phyloP scores from a whole-genome alignment of 2,113 vertebrate genomes.

The Aleadryas rufinucha region DNA sequence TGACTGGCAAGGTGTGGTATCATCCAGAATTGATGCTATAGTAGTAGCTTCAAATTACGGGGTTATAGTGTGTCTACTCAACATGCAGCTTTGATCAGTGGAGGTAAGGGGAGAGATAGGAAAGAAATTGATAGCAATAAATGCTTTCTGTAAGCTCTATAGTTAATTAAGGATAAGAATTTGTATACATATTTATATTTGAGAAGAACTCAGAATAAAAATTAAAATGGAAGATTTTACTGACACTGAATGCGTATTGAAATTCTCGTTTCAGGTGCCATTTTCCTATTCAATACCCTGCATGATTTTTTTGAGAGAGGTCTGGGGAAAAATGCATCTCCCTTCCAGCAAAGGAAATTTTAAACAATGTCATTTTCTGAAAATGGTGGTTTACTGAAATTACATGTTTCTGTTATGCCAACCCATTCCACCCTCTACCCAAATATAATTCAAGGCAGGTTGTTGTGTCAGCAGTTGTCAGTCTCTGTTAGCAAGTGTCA shows the following conservation, averaged over 20 bases:
- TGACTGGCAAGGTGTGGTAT: constrained; percentile 40
- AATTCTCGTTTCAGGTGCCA: neutral
- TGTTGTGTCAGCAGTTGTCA: constrained; percentile 53
- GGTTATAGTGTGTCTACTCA: constrained; percentile 14
- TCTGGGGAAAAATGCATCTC: neutral
- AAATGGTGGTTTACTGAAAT: constrained; percentile 46
- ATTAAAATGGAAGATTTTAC: constrained; percentile 15
- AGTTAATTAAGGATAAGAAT: constrained; percentile 36
- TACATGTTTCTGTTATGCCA: constrained; percentile 10
- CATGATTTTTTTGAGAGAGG: neutral
- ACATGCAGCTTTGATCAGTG: constrained; percentile 24
- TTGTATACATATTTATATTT: neutral
- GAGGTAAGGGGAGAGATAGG: neutral
- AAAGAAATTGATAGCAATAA: neutral
- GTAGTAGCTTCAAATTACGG: constrained; percentile 17
- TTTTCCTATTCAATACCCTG: neutral
- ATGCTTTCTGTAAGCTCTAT: neutral
- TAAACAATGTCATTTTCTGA: constrained; percentile 12
- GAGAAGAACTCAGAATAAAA: neutral
- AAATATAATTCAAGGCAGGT: constrained; percentile 20
- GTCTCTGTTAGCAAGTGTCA: constrained; percentile 23
- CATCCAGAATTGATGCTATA: constrained; percentile 14
- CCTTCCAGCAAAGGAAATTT: neutral
- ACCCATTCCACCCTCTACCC: neutral
- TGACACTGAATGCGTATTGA: neutral